Conservation (phyloP, 2,888 invertebrate genomes). For the Drosophila cognata region DNA sequence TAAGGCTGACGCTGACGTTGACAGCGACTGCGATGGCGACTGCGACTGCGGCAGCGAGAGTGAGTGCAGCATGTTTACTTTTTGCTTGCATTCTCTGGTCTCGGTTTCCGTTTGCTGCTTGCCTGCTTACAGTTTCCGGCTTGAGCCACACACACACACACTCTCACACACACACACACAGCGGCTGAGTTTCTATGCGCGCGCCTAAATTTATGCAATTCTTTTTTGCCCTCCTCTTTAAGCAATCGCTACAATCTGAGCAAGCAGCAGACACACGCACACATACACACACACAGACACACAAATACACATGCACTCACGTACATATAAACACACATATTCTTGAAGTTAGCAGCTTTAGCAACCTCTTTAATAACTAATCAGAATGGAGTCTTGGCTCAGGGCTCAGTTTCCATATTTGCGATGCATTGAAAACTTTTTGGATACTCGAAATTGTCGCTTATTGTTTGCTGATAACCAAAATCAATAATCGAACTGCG, state of each 20-base stretch:
- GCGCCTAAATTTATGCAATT: constrained; percentile 72
- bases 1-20: constrained; percentile 11
- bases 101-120: constrained; percentile 76
- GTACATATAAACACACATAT: background rate
- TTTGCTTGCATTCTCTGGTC: constrained; percentile 63
- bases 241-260: constrained; percentile 22
- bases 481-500: constrained; percentile 55
- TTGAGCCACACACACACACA: constrained; percentile 50
- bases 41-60: constrained; percentile 9
- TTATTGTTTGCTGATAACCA: constrained; percentile 65
- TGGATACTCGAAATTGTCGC: constrained; percentile 54
- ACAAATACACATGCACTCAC: constrained; percentile 4
- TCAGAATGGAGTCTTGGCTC: constrained; percentile 45
- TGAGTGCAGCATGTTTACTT: constrained; percentile 52
- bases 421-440: constrained; percentile 50
- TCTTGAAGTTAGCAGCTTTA: constrained; percentile 33
- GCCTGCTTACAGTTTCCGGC: constrained; percentile 80
- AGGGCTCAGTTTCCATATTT: constrained; percentile 7
- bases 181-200: constrained; percentile 54
- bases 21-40: constrained; percentile 16
- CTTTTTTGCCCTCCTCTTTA: constrained; percentile 26
- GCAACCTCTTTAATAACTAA: constrained; percentile 71
- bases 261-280: constrained; percentile 3
- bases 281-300: constrained; percentile 5
- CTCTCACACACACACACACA: constrained; percentile 3